These are phyloP conservation scores for Stomatorhinus ivindoensis DNA, from an alignment of 2,113 vertebrate species.

Conservation along the genomic window DNA sequence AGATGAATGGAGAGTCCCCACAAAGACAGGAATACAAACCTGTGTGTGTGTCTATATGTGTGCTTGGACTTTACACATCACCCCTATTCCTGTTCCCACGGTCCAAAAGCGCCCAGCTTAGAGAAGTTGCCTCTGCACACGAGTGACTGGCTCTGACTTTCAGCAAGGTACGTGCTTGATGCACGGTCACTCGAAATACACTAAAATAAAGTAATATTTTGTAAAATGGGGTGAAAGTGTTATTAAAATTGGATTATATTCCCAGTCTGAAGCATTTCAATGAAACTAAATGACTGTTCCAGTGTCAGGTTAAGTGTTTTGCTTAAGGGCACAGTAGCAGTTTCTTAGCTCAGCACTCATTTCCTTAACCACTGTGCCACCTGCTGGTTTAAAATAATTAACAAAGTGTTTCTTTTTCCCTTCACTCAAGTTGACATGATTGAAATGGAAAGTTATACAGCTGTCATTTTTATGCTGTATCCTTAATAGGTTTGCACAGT, in stretches of 20 bases:
- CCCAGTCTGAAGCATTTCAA: neutral
- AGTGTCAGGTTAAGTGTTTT: neutral
- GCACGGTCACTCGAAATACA: neutral
- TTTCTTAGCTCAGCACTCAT: neutral
- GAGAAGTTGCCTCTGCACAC: neutral
- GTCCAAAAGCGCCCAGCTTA: neutral
- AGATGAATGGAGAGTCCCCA: neutral
- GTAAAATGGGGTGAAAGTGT: neutral
- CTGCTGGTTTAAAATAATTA: neutral
- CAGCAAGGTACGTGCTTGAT: neutral
- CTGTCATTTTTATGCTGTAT: neutral
- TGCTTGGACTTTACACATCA: neutral
- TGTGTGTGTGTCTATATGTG: neutral
- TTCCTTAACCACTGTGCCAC: neutral
- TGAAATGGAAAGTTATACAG: neutral
- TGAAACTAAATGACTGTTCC: neutral
- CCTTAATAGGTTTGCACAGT: neutral
- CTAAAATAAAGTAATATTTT: neutral
- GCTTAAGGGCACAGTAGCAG: neutral
- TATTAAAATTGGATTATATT: neutral
- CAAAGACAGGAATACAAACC: neutral
- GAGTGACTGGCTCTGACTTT: neutral
- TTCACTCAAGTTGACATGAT: neutral
- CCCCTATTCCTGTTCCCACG: neutral
- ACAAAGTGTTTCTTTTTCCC: neutral